These are phyloP conservation scores for Mactromeris polynyma DNA, from an alignment of 2,888 invertebrate genomes.

Conservation along the genomic window DNA sequence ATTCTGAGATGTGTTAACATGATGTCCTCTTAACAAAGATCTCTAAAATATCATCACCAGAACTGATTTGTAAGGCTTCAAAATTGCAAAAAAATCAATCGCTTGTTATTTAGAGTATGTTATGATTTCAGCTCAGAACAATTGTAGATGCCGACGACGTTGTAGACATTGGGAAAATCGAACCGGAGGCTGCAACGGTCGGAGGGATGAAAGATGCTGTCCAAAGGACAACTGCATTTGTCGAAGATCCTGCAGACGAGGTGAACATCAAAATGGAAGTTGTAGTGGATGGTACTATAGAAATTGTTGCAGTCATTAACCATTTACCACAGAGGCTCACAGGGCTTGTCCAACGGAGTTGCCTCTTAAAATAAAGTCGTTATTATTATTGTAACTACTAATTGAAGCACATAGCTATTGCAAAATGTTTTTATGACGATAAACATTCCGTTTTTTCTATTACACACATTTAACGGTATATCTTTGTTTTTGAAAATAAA, in stretches of 20 bases:
- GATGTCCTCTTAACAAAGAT: not conserved
- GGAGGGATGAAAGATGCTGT: not conserved
- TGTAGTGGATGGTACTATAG: not conserved
- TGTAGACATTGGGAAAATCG: not conserved
- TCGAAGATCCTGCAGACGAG: not conserved
- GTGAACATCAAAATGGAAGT: not conserved
- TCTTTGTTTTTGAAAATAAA: no score
- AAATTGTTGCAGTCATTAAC: not conserved
- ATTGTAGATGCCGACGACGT: not conserved
- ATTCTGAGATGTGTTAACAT: not conserved
- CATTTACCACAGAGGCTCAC: not conserved
- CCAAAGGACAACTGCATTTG: not conserved
- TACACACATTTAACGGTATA: no score
- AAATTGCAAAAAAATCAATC: not conserved
- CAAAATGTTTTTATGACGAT: no score
- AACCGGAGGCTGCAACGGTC: not conserved
- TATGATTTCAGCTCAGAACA: not conserved
- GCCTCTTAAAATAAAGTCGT: no score
- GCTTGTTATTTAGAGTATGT: not conserved
- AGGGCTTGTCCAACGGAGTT: no score
- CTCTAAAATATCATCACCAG: not conserved
- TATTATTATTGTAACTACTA: no score
- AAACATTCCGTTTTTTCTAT: no score
- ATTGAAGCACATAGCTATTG: no score
- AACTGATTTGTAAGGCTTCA: not conserved